A percentile compares a stretch with the other conserved stretches of the same genome.
These are phyloP conservation scores for Mesocricetus auratus DNA, from an alignment of 2,113 vertebrate genomes.

Conservation along the genomic window DNA sequence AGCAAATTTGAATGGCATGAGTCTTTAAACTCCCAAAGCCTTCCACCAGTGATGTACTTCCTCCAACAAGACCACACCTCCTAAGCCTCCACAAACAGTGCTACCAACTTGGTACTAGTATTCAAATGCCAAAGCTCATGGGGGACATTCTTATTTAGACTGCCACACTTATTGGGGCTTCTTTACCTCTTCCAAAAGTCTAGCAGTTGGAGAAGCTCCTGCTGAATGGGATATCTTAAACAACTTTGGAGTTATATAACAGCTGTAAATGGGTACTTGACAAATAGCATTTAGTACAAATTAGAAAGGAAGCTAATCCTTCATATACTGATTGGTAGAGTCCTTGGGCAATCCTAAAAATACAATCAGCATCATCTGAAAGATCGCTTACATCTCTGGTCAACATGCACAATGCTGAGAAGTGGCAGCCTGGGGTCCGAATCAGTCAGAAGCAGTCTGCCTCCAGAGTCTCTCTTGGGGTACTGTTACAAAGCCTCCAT, in stretches of 20 bases:
- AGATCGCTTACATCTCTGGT: neutral
- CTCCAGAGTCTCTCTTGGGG: neutral
- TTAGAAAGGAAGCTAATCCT: neutral
- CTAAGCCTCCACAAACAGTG: neutral
- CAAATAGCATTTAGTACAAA: neutral
- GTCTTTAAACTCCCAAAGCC: neutral
- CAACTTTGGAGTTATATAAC: neutral
- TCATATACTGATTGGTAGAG: neutral
- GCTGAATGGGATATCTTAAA: neutral
- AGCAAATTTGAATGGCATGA: neutral
- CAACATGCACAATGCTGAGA: neutral
- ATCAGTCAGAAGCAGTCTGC: neutral
- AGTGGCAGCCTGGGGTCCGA: neutral
- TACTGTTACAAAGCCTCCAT: neutral
- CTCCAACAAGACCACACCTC: neutral
- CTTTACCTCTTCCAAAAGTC: neutral
- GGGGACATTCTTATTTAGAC: neutral
- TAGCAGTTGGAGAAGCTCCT: neutral
- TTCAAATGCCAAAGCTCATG: neutral
- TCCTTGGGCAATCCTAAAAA: neutral
- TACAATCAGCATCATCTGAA: neutral
- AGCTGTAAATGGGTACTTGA: neutral
- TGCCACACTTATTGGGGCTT: neutral
- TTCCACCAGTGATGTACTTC: neutral
- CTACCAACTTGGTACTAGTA: neutral